These are phyloP conservation scores for Parnassius smintheus DNA, from an alignment of 2,888 invertebrate species.

Conservation along the genomic window DNA sequence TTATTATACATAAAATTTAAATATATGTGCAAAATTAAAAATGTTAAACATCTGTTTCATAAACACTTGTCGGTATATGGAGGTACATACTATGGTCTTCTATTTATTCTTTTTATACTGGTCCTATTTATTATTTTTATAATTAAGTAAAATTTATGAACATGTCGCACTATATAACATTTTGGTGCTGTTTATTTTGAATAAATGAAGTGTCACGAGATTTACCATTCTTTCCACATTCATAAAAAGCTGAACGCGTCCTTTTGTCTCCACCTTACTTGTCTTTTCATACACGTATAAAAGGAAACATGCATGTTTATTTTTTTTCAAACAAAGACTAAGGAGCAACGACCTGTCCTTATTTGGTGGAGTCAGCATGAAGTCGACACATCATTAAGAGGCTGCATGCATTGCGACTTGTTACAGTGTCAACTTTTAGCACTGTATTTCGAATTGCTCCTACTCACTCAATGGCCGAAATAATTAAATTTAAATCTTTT, in stretches of 20 bases:
- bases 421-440: slow-evolving; percentile 28
- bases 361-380: slow-evolving; percentile 62
- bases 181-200: slow-evolving; percentile 27
- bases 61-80: slow-evolving; percentile 23
- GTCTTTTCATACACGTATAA: slow-evolving; percentile 62
- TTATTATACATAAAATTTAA: slow-evolving; percentile 34
- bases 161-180: slow-evolving; percentile 18
- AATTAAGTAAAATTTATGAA: slow-evolving; percentile 13
- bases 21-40: slow-evolving; percentile 38
- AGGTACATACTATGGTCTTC: not conserved
- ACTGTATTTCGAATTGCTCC: slow-evolving; percentile 9
- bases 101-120: slow-evolving; percentile 2
- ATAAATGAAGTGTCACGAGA: slow-evolving; percentile 37
- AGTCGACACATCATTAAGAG: slow-evolving; percentile 38
- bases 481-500: not conserved
- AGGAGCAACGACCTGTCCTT: slow-evolving; percentile 71
- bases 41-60: slow-evolving; percentile 30
- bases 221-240: slow-evolving; percentile 43
- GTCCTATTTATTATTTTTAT: slow-evolving; percentile 2
- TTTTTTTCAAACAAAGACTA: slow-evolving; percentile 70
- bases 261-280: slow-evolving; percentile 55
- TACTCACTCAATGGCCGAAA: slow-evolving; percentile 4
- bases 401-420: slow-evolving; percentile 33
- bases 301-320: slow-evolving; percentile 49
- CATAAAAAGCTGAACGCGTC: slow-evolving; percentile 42